Conservation (phyloP, 2,888 invertebrate species). For the Andrena haemorrhoa region DNA sequence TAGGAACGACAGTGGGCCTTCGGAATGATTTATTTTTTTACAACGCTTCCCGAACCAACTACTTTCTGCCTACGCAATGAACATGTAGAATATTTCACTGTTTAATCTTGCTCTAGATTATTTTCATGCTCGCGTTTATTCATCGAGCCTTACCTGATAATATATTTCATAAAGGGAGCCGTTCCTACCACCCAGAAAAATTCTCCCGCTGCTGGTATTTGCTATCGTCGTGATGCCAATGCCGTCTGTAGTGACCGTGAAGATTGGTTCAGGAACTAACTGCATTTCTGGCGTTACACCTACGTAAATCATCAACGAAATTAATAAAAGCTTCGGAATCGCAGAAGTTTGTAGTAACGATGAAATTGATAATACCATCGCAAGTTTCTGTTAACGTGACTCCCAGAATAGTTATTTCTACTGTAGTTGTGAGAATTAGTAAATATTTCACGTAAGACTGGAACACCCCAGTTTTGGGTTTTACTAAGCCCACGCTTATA, state of each 20-base stretch:
- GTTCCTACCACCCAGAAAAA: constrained; percentile 98
- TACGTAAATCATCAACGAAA: constrained; percentile 41
- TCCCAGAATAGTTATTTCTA: constrained; percentile 96
- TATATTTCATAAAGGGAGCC: constrained; percentile 97
- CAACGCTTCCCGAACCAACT: constrained; percentile 98
- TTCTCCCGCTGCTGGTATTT: constrained; percentile 93
- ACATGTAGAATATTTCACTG: not conserved
- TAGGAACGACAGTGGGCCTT: constrained; percentile 93
- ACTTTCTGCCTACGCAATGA: constrained; percentile 88
- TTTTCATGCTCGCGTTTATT: not conserved
- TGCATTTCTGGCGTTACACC: constrained; percentile 92
- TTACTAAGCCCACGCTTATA: constrained; percentile 95
- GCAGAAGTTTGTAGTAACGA: not conserved
- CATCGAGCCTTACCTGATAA: constrained; percentile 90
- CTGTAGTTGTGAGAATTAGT: constrained; percentile 96
- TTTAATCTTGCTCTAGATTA: not conserved
- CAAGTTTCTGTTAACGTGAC: constrained; percentile 85
- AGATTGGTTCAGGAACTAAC: constrained; percentile 97
- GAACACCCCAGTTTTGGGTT: constrained; percentile 95
- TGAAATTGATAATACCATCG: constrained; percentile 75
- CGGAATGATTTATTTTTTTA: constrained; percentile 97
- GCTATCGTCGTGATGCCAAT: constrained; percentile 93
- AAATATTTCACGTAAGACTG: constrained; percentile 96
- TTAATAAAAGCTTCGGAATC: not conserved
- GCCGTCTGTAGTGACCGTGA: constrained; percentile 96